A percentile compares a stretch with the other conserved stretches of the same genome.
Conservation (phyloP, 2,888 invertebrate species). For the Melieria crassipennis region DNA sequence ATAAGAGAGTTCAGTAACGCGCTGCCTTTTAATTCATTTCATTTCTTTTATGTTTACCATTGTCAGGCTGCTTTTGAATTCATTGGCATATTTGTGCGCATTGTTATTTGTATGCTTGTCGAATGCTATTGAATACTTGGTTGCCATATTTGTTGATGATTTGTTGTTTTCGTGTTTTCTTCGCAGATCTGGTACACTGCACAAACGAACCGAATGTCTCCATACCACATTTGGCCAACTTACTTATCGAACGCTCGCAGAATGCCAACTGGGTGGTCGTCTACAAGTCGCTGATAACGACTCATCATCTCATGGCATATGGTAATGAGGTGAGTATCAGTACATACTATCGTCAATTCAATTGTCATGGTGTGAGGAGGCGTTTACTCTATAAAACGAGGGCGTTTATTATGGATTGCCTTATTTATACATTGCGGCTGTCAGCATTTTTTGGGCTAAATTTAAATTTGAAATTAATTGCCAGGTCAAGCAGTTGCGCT, state of each 20-base stretch:
- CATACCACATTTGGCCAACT: conserved; percentile 98
- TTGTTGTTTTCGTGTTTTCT: conserved; percentile 48
- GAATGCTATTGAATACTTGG: not conserved
- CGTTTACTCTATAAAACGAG: not conserved
- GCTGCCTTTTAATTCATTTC: too few species aligned
- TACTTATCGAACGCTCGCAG: conserved; percentile 97
- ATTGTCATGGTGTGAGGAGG: not conserved
- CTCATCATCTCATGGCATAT: conserved; percentile 99
- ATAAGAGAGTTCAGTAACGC: too few species aligned
- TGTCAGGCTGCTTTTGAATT: too few species aligned
- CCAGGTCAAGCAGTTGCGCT: too few species aligned
- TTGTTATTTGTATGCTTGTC: too few species aligned
- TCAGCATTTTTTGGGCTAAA: too few species aligned
- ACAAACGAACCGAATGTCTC: conserved; percentile 99
- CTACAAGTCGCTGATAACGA: conserved; percentile 96
- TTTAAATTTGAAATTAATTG: too few species aligned
- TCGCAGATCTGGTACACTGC: conserved; percentile 98
- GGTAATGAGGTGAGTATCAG: conserved; percentile 91
- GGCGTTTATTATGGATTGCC: not conserved
- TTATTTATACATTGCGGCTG: too few species aligned
- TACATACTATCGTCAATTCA: conserved; percentile 7
- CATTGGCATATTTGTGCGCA: too few species aligned
- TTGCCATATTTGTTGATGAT: conserved; percentile 19
- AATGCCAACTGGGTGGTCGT: conserved; percentile 99
- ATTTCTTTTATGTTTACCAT: too few species aligned